phyloP scores from a whole-genome alignment of 2,113 vertebrate species.

The Picathartes gymnocephalus region DNA sequence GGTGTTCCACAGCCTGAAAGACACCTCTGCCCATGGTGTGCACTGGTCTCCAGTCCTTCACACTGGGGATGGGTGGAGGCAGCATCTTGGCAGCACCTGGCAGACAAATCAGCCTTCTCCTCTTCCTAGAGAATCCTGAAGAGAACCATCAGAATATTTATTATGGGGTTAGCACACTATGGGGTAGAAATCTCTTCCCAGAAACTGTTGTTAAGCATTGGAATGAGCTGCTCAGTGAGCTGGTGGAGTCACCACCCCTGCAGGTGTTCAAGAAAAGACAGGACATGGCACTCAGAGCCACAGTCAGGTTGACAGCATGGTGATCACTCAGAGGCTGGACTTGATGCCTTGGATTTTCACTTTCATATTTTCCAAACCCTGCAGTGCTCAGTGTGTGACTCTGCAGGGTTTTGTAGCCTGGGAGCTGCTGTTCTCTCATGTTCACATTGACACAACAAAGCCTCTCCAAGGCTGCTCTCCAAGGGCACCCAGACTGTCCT shows the following conservation, averaged over 20 bases:
- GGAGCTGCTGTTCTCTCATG: no score
- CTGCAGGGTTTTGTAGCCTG: no score
- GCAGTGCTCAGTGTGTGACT: no score
- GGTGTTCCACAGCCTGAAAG: not conserved
- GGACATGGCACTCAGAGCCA: not conserved
- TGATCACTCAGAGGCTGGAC: not conserved
- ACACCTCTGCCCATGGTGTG: no score
- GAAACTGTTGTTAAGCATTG: not conserved
- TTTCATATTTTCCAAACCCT: no score
- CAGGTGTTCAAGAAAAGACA: not conserved
- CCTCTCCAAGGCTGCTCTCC: no score
- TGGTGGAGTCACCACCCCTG: not conserved
- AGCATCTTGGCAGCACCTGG: not conserved
- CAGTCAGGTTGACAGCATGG: fast-evolving
- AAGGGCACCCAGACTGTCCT: no score
- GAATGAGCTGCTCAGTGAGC: not conserved
- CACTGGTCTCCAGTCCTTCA: not conserved
- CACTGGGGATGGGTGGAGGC: not conserved
- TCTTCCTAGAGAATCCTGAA: not conserved
- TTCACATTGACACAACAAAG: no score
- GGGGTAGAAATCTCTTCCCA: not conserved
- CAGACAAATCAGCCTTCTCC: not conserved
- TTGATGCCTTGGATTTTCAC: no score
- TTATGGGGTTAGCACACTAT: fast-evolving
- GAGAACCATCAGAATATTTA: not conserved